Conservation (phyloP, 2,797 vertebrate species). For the Acrossocheilus wenchowensis region DNA sequence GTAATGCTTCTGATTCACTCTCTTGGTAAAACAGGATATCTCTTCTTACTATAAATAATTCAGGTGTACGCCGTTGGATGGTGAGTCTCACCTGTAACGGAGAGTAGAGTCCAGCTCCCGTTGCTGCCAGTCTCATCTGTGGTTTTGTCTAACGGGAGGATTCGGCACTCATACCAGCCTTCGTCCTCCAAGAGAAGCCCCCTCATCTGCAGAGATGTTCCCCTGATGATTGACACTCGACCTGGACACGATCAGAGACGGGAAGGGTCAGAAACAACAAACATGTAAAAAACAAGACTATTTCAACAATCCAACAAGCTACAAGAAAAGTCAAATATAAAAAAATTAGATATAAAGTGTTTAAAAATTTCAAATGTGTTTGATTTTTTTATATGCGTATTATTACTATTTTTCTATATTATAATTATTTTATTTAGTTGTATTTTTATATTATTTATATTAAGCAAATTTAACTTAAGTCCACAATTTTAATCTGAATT, state of each 20-base stretch:
- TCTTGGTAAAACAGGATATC: background rate
- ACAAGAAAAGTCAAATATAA: background rate
- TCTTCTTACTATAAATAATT: slow-evolving; percentile 29
- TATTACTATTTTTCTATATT: background rate
- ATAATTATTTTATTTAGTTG: background rate
- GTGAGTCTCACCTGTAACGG: slow-evolving; percentile 82
- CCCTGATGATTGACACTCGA: slow-evolving; percentile 83
- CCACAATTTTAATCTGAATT: background rate
- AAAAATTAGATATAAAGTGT: background rate
- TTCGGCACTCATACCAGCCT: slow-evolving; percentile 90
- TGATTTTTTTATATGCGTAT: background rate
- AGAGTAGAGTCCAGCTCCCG: slow-evolving; percentile 88
- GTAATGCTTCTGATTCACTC: slow-evolving; percentile 32
- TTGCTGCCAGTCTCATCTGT: slow-evolving; percentile 83
- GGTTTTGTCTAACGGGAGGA: slow-evolving; percentile 85
- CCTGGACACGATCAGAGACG: slow-evolving; percentile 73
- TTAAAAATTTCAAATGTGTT: too few relatives aligned
- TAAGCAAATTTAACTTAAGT: background rate
- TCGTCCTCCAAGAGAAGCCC: slow-evolving; percentile 85
- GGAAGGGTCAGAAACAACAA: background rate
- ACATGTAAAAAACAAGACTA: background rate
- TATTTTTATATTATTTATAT: background rate
- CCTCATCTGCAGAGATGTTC: slow-evolving; percentile 82
- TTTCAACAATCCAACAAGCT: background rate
- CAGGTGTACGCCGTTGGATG: background rate